Base-by-base conservation (phyloP, 2,797 vertebrate species). In the Selene dorsalis region DNA sequence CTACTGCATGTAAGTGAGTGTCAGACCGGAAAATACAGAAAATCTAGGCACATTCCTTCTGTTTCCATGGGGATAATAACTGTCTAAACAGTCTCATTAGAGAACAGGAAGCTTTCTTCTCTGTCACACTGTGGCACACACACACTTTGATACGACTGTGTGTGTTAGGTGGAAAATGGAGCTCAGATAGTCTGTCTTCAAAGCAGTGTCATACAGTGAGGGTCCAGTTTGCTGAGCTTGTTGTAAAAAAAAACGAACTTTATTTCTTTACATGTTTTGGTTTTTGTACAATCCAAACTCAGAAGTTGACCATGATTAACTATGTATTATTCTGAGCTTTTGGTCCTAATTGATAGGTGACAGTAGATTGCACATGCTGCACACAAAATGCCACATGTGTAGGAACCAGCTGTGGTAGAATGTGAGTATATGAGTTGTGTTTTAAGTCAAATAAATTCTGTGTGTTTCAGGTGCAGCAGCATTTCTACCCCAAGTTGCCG, bases 1-100 rank as follows among this genome's bases (percentile, higher is more conserved):
- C 65, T 47, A 38, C 39, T 61, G 28, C 9, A 16, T 20, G 6
- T 32, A n/a, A 56, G 43, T 71, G 24, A 62, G 12, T 63, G 52
- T 79, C 67, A 82, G 47, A 76, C 77, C 78, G 76, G 76, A 81
- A 85, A 83, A 67, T 32, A 67, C 73, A 76, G 68, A 5, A 47
- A 67, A 73, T 80, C 67, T 80, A 77, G 79, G 61, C 81, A 64
- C 87, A 92, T 93, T 92, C 84, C 82, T 85, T 55, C 73, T 6
- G 57, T 56, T 90, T 92, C 89, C 89, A 75, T 59, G 77, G 79
- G 90, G 79, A 87, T 61, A 82, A 85, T 61, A 76, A 75, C 47
- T 5, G 16, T 82, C 86, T 83, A 82, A 88, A 87, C 76, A 85
- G 75, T 64, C 85, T 89, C 90, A 91, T 92, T 91, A 90, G 85